Evolutionary conservation across 2,113 vertebrate genomes (phyloP), one percentile per base, ranked within the genome.

Genomic region (Ophthalmolycus amberensis): DNA sequence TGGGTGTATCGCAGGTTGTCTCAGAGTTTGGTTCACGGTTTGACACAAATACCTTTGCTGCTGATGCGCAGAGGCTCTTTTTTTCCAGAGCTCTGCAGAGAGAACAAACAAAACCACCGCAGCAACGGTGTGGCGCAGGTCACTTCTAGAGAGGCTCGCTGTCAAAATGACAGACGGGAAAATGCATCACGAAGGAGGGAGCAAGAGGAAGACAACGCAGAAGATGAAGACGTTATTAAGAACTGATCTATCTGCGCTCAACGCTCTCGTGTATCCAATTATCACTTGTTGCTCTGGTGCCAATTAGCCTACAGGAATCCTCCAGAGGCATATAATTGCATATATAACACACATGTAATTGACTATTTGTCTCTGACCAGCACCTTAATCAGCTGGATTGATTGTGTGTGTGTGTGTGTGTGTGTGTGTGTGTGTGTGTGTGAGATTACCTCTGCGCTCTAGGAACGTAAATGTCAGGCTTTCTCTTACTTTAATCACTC

Each of bases 401-500:
- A n/a, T n/a, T 54, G 34, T 54, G 63, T 64, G 69, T 48, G 38
- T 60, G 6, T 67, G 25, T 71, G n/a, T 34, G 58, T 54, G 63
- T 64, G 69, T 48, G 38, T 60, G 6, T 66, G 25, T 71, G n/a
- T 34, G 58, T 32, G 29, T 32, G 29, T 32, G 29, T 32, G 29
- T 32, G 29, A 29, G 58, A 71, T 84, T 84, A 77, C 58, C 38
- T 34, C 44, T 77, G 58, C 29, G 4, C 12, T 20, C 0, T 9
- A 42, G 66, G 15, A 46, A 9, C 1, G 60, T 37, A 66, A 75
- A 85, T 87, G 71, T 82, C 63, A 76, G 52, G 54, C 46, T 59
- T 63, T 52, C 50, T 71, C n/a, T 58, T 46, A 38, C 22, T 85
- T 85, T 85, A 87, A 85, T 89, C 74, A 48, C 79, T 83, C 86